Evolutionary conservation across 2,113 vertebrate genomes (phyloP), one percentile per base, ranked within the genome.

Genomic region (Leptobrachium leishanense): DNA sequence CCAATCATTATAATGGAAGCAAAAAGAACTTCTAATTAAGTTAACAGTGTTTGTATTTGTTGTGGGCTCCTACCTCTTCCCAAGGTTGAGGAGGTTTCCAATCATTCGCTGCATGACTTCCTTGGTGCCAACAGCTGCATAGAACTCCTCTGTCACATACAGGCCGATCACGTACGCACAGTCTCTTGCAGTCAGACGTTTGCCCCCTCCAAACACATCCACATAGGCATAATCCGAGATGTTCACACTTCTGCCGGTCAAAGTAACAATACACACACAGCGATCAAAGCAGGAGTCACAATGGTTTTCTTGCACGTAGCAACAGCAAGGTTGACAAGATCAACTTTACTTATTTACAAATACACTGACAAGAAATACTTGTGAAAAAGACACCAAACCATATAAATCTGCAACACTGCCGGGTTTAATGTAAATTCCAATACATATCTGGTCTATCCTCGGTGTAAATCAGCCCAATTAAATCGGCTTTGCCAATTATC

Each of bases 81-180:
- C 98, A 1, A 99, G 95, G 90, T 98, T 99, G 0, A 99, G 87
- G 77, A 99, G 91, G 81, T 99, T 99, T 2, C 96, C 97, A 93
- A 98, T 97, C 97, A 99, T 99, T 8, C 98, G 88, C 84, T 98
- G 96, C 68, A 99, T 82, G 81, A 99, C 94, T 81, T 98, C 97
- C 39, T 94, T 94, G 10, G 96, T 96, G 12, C 92, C 97, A 77
- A 98, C 97, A 83, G 96, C 93, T 0, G 92, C 95, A 3, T 98
- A 99, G 84, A 97, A 95, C 6, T 98, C 97, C 8, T 96, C 94
- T 0, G 96, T 95, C 87, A 98, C 97, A 1, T 98, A 95, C 90
- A 98, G 97, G 82, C 96, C 96, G 1, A 99, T 97, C 70, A 99
- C 87, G 88, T 96, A 96, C 85, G 98, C 96, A 0, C 97, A 99